Evolutionary conservation across 2,797 vertebrate species (phyloP), one percentile per base, ranked within the genome.

Genomic region (Brotogeris chrysoptera): DNA sequence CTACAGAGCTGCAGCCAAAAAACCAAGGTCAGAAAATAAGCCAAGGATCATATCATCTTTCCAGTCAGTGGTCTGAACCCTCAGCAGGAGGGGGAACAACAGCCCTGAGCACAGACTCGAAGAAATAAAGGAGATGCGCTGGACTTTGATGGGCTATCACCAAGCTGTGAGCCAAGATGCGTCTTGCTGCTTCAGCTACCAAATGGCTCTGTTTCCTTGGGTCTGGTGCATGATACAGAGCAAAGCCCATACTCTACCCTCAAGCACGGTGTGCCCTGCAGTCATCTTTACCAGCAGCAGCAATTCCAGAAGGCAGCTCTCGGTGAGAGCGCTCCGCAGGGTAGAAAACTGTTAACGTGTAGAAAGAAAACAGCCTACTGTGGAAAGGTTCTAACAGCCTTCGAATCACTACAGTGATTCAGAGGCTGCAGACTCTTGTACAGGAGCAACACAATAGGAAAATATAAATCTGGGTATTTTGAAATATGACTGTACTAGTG

Each of bases 261-360:
- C 1, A 0, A 16, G 52, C 44, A 32, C 4, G 25, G 59, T 5
- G 63, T n/a, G 13, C 46, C 27, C 55, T 19, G 79, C 23, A 59
- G 79, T 15, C 3, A 1, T 17, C 65, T 19, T 23, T 4, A 44
- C 3, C n/a, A 86, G 85, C 72, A 73, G 59, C 77, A 72, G 46
- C 0, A 0, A 55, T 30, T 80, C 43, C 88, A 77, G 80, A 73
- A 55, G 70, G 64, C 77, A 88, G 80, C 0, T 0, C 82, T 55
- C 0, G 0, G 53, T 7, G 38, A 69, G 38, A 86, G 44, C 1
- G 0, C 66, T 69, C 73, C 0, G 0, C 14, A 0, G 95, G 52
- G 18, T 32, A 64, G 52, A 63, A 73, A 66, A 84, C 50, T 86
- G n/a, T 2, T 77, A 16, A 16, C 3, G 57, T 19, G 60, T 46